These are phyloP conservation scores for Melanotaenia parkinsoni DNA, from an alignment of 2,797 vertebrate genomes.

Conservation along the genomic window DNA sequence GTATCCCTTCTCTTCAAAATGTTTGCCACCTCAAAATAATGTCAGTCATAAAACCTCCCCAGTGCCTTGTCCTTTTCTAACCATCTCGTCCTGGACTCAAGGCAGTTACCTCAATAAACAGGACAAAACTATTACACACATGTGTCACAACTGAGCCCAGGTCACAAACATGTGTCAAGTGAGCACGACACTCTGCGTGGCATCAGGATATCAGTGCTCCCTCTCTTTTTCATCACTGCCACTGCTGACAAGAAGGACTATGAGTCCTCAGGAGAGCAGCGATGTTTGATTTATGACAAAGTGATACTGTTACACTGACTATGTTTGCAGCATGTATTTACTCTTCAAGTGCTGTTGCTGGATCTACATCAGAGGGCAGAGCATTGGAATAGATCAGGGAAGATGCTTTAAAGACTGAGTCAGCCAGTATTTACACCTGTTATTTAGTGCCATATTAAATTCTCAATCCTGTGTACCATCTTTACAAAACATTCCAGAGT, in stretches of 20 bases:
- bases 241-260: conserved; percentile 57
- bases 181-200: conserved; percentile 52
- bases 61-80: conserved; percentile 31
- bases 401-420: conserved; percentile 64
- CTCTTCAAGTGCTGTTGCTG: conserved; percentile 70
- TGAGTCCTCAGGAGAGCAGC: conserved; percentile 53
- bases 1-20: conserved; percentile 41
- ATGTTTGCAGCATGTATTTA: conserved; percentile 79
- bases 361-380: conserved; percentile 71
- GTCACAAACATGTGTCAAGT: conserved; percentile 64
- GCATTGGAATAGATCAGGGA: conserved; percentile 64
- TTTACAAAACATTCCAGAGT: conserved; percentile 77
- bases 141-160: conserved; percentile 62
- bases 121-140: conserved; percentile 56
- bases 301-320: conserved; percentile 72
- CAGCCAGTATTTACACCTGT: conserved; percentile 78
- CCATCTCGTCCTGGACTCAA: conserved; percentile 33
- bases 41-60: conserved; percentile 30
- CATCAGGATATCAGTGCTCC: conserved; percentile 57
- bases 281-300: conserved; percentile 64
- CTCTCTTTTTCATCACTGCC: conserved; percentile 63
- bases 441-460: conserved; percentile 77
- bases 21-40: conserved; percentile 32
- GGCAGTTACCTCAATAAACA: conserved; percentile 42
- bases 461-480: conserved; percentile 68